Base-by-base conservation (phyloP, 1,140 invertebrate species). In the Hyles euphorbiae region DNA sequence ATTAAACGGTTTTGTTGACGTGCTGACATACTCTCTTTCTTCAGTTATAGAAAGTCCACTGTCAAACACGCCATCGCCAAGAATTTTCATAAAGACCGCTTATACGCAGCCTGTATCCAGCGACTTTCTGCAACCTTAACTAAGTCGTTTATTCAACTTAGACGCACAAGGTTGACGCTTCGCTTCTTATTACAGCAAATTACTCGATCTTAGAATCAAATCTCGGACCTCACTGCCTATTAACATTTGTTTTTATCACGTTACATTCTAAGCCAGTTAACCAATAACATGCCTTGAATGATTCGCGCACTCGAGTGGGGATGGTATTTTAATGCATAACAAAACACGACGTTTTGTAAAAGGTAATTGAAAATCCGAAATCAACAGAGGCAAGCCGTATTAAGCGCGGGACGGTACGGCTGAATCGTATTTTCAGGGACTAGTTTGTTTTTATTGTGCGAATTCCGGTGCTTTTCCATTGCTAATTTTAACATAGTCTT, bases 301-400 rank as follows among this genome's bases (percentile, higher is more conserved):
- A 48, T n/a, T 48, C 7, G 9, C 11, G n/a, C 11, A 48, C 9
- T 10, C 9, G 6, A 5, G 22, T 3, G n/a, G n/a, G n/a, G 47
- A n/a, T 6, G 9, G 9, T 44, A 11, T 44, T 54, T 45, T 54
- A 45, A 54, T 54, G 40, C 53, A 54, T 54, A 54, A 54, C 53
- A 56, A 54, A 58, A 58, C 53, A 46, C 6, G 34, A 22, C 36
- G n/a, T 58, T 22, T 56, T 34, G 44, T 55, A 50, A 34, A 48
- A 34, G 51, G 53, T 60, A 63, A 63, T 60, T 58, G 54, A 56
- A 64, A 58, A 60, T 60, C 43, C 62, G 62, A 56, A 64, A 59
- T 63, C 56, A 64, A 64, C 58, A 60, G 36, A 40, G 5, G 49
- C 48, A 53, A 56, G 56, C 48, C 43, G 53, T 64, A 60, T 64